phyloP scores from a whole-genome alignment of 2,113 vertebrate genomes.

The Syngnathus typhle region DNA sequence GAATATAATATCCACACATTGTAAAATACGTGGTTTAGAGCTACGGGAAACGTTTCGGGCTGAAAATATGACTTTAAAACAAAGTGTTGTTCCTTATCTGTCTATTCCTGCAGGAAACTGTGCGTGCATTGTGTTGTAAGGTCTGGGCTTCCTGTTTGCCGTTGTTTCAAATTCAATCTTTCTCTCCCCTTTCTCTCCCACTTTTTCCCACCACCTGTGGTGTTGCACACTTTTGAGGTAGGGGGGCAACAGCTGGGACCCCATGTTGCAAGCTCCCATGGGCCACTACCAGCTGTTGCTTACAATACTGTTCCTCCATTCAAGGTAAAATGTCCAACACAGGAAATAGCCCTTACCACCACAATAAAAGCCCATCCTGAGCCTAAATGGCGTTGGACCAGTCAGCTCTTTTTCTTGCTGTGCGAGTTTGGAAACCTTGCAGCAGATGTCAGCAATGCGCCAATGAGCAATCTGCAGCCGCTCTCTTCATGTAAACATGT shows the following conservation, averaged over 20 bases:
- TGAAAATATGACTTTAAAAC: constrained; percentile 56
- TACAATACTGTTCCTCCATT: constrained; percentile 60
- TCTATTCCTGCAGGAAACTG: constrained; percentile 65
- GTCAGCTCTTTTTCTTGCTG: no score
- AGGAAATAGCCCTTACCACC: constrained; percentile 54
- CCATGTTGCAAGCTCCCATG: constrained; percentile 31
- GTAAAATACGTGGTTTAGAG: constrained; percentile 28
- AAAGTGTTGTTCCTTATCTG: constrained; percentile 65
- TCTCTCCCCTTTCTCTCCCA: constrained; percentile 54
- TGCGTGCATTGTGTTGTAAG: constrained; percentile 62
- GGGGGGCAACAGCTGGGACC: constrained; percentile 59
- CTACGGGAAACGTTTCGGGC: constrained; percentile 36
- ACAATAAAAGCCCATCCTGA: constrained; percentile 13
- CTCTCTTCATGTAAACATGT: constrained; percentile 42
- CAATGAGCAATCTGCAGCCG: neutral
- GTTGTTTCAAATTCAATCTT: constrained; percentile 55
- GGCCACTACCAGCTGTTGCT: constrained; percentile 55
- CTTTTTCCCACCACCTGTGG: constrained; percentile 64
- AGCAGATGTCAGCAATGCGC: constrained; percentile 51
- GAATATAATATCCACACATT: constrained; percentile 3
- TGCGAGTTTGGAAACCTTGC: constrained; percentile 13
- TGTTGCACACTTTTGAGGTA: constrained; percentile 51
- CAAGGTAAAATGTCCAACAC: constrained; percentile 67
- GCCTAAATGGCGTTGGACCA: no score
- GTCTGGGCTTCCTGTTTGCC: constrained; percentile 66